These are phyloP conservation scores for Caenorhabditis wallacei DNA, from an alignment of 2,888 invertebrate species.

Conservation along the genomic window DNA sequence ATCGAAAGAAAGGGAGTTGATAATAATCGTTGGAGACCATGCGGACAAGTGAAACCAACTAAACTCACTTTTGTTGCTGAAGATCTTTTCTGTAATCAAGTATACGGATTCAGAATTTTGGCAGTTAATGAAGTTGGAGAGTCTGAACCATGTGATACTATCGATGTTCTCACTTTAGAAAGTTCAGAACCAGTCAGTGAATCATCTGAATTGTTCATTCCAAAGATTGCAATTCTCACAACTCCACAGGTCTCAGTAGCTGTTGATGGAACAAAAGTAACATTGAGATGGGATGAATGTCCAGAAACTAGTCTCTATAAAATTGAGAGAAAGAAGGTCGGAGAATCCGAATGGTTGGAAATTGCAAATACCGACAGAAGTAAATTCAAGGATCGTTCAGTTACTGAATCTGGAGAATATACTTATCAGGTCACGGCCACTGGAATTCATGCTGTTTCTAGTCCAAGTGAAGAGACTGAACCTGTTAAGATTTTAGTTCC, in stretches of 20 bases:
- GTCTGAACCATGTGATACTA: slow-evolving; percentile 73
- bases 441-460: slow-evolving; percentile 68
- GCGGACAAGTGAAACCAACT: slow-evolving; percentile 66
- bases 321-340: slow-evolving; percentile 62
- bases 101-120: slow-evolving; percentile 77
- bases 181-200: slow-evolving; percentile 65
- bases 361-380: slow-evolving; percentile 76
- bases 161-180: slow-evolving; percentile 76
- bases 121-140: slow-evolving; percentile 80
- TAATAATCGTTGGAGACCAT: slow-evolving; percentile 74
- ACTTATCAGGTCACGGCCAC: slow-evolving; percentile 75
- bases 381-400: slow-evolving; percentile 77
- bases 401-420: slow-evolving; percentile 75
- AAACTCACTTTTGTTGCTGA: slow-evolving; percentile 69
- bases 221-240: slow-evolving; percentile 68
- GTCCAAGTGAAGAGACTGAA: slow-evolving; percentile 66
- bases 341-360: slow-evolving; percentile 78
- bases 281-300: slow-evolving; percentile 69
- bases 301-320: slow-evolving; percentile 73
- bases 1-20: slow-evolving; percentile 78
- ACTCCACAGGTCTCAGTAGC: slow-evolving; percentile 67
- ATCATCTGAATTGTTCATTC: slow-evolving; percentile 64
- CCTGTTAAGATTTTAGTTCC: slow-evolving; percentile 58
- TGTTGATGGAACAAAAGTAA: slow-evolving; percentile 71
- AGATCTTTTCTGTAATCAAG: slow-evolving; percentile 77